Conservation (phyloP, 2,797 vertebrate species). For the Clamator glandarius region DNA sequence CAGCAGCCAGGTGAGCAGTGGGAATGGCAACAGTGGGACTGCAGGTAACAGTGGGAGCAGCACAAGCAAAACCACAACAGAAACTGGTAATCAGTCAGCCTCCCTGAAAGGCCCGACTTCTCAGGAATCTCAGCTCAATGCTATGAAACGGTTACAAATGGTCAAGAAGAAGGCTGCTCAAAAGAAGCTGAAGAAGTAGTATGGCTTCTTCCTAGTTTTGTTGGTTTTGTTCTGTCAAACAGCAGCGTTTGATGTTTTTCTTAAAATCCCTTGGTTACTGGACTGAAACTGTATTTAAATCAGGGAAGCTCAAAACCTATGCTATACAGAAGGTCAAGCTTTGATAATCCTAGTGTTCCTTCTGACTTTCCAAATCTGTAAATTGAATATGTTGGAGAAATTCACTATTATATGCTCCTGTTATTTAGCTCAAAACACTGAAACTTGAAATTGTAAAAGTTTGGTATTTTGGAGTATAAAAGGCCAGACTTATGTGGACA, state of each 20-base stretch:
- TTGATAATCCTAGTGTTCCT: background rate
- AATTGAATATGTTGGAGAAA: background rate
- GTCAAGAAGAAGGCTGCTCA: constrained; percentile 99
- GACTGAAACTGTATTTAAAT: background rate
- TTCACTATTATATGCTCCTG: background rate
- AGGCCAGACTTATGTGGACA: background rate
- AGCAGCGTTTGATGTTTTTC: background rate
- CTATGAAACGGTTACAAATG: constrained; percentile 95
- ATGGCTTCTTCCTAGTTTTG: background rate
- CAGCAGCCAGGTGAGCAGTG: constrained; percentile 39
- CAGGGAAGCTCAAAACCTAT: background rate
- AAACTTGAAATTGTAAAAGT: background rate
- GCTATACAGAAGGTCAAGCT: background rate
- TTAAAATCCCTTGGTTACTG: background rate
- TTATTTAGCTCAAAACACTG: background rate
- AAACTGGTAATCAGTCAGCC: constrained; percentile 57
- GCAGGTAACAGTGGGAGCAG: constrained; percentile 57
- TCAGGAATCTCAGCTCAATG: constrained; percentile 95
- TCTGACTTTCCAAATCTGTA: background rate
- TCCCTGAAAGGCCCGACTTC: constrained; percentile 91
- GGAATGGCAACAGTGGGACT: constrained; percentile 67
- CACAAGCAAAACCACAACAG: constrained; percentile 77
- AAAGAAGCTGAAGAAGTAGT: constrained; percentile 95
- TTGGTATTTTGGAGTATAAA: background rate
- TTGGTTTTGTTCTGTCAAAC: background rate